Evolutionary conservation across 2,797 vertebrate genomes (phyloP), one percentile per base, ranked within the genome.

Genomic region (Mionectes olivaceus): DNA sequence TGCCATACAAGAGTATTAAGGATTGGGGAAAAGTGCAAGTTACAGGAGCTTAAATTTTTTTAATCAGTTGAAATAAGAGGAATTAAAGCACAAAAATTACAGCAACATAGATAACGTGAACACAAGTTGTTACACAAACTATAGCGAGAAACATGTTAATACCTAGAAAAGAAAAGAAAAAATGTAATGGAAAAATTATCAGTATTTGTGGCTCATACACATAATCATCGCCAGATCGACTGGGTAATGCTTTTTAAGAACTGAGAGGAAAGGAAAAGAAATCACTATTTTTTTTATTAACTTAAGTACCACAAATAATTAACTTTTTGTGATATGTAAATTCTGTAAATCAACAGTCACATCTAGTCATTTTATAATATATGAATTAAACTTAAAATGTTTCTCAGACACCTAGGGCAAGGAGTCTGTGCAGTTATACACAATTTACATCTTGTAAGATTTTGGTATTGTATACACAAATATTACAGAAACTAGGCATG

Each of bases 61-160:
- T 98, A 96, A 97, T 96, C 96, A 95, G 98, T 99, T 68, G 97
- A 98, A 98, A 98, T 98, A 96, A 98, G 98, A 99, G 97, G 98
- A 99, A 98, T 98, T 98, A 98, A 98, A 99, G 99, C 99, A 99
- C 98, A 98, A 98, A 98, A 99, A 98, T 99, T 99, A 99, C 99
- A 99, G 98, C 98, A 99, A 99, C 98, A 98, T 98, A 98, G 98
- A 98, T 98, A 99, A 99, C 98, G 98, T 98, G 98, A 99, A 99
- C 98, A 99, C 98, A 98, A 97, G 97, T 98, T 96, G 98, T 98
- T 98, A 98, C 98, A 98, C 98, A 99, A 98, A 99, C 98, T 97
- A 98, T 96, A 98, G 98, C 98, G 96, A 97, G 98, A 98, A 98
- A 99, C 97, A 97, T 96, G 97, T 96, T 98, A 96, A 98, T 98